Conservation (phyloP, 2,797 vertebrate genomes). For the Periparus ater region DNA sequence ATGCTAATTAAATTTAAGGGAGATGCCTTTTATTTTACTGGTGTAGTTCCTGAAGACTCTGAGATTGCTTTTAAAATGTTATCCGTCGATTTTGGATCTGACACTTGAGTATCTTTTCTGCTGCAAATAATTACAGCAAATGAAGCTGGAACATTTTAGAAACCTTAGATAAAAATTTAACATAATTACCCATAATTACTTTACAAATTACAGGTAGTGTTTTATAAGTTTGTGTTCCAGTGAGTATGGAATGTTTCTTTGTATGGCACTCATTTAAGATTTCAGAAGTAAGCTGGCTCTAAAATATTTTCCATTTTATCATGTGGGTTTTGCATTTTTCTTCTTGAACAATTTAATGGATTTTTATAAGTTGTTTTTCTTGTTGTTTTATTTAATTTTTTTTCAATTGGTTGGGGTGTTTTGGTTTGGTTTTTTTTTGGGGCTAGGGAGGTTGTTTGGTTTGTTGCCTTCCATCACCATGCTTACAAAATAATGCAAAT, state of each 20-base stretch:
- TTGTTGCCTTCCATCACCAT: neutral
- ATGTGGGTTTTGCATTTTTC: neutral
- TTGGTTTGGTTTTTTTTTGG: neutral
- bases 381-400: accelerated
- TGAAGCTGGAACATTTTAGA: neutral
- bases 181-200: neutral
- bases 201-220: neutral
- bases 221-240: neutral
- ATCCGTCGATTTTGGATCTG: neutral
- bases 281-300: neutral
- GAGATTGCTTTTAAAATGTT: neutral
- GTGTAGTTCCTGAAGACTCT: neutral
- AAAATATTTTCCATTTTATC: accelerated
- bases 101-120: neutral
- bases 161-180: neutral
- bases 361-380: neutral
- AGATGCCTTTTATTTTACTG: neutral
- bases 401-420: neutral
- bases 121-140: neutral
- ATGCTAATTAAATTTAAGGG: neutral
- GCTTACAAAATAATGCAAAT: neutral
- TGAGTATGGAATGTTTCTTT: neutral
- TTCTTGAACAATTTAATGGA: neutral
- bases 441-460: accelerated
- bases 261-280: neutral